Base-by-base conservation (phyloP, 53 echinoderm and acorn worm species). In the Paracentrotus lividus region DNA sequence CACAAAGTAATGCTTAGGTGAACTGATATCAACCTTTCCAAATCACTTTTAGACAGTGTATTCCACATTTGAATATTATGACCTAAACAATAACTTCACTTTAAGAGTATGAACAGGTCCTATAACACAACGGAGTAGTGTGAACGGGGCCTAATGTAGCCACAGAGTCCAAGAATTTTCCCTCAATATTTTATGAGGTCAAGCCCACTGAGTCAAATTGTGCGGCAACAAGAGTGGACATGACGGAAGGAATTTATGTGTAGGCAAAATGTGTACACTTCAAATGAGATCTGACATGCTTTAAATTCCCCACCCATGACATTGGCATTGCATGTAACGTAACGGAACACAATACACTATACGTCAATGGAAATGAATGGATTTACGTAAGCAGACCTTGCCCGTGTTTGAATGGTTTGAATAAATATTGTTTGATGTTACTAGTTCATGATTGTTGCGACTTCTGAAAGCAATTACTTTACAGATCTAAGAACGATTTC, bases 101-200 rank as follows among this genome's bases (percentile, higher is more conserved):
- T 15, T 64, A 8, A 20, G 24, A 69, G 34, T 33, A 24, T 76
- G 76, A 76, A 76, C 21, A 32, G 76, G 76, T 38, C 31, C 64
- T 21, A 42, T 38, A 26, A 42, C 76, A 76, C 20, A 76, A 42
- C 42, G 14, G 1, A 1, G 6, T 42, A 47, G 1, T 49, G 27
- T 27, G 47, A 81, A 81, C 14, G 27, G 26, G 47, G 81, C 49
- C 47, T n/a, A 47, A 47, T 81, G 81, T 81, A 81, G 81, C 81
- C 81, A 81, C 2, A 0, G 33, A 81, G 81, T 81, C 81, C 81
- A 81, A 81, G 81, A 81, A 81, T 81, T 81, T 76, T 81, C 27
- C 81, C 26, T 81, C 81, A 49, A 81, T 81, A 81, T 81, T 81
- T 81, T 81, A 81, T 81, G 81, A 47, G 81, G 81, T 81, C 81